Percentiles rank a stretch among this genome's conserved stretches.
Evolutionary conservation across 1,140 invertebrate genomes (phyloP).

Genomic region (Heliconius congener): DNA sequence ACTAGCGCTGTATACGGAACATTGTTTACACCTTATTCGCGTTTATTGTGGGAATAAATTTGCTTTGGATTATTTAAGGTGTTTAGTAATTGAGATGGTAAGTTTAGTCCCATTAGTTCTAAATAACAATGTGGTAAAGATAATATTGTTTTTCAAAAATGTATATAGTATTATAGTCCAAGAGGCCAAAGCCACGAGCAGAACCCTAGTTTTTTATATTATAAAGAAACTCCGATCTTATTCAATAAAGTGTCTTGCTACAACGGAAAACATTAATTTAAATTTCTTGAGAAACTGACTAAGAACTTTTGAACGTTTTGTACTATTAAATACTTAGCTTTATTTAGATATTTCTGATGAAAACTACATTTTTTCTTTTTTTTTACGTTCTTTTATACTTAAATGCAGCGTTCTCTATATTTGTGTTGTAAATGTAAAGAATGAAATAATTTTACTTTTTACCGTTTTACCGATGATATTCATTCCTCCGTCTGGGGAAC

Average conservation of each 20-base stretch:
- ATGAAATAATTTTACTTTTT: no score
- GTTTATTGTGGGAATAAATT: not conserved
- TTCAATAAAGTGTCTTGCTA: not conserved
- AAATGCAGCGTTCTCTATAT: no score
- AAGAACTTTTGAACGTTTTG: not conserved
- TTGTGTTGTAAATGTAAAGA: no score
- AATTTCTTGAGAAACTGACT: not conserved
- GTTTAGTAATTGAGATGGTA: no score
- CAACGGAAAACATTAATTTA: slow-evolving; percentile 6
- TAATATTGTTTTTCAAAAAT: no score
- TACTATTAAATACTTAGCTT: not conserved
- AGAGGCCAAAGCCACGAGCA: no score
- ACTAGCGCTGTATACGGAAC: not conserved
- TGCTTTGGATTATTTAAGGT: no score
- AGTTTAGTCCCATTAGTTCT: no score
- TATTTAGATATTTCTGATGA: not conserved
- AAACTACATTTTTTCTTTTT: not conserved
- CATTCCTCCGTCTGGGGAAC: no score
- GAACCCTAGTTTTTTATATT: not conserved
- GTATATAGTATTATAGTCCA: no score
- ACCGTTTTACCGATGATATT: no score
- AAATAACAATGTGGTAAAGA: no score
- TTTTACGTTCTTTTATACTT: not conserved
- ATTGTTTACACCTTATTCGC: not conserved
- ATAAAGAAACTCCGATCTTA: not conserved